A percentile compares a stretch with the other conserved stretches of the same genome.
phyloP scores from a whole-genome alignment of 2,888 invertebrate genomes.

The Azorinus chamasolen region DNA sequence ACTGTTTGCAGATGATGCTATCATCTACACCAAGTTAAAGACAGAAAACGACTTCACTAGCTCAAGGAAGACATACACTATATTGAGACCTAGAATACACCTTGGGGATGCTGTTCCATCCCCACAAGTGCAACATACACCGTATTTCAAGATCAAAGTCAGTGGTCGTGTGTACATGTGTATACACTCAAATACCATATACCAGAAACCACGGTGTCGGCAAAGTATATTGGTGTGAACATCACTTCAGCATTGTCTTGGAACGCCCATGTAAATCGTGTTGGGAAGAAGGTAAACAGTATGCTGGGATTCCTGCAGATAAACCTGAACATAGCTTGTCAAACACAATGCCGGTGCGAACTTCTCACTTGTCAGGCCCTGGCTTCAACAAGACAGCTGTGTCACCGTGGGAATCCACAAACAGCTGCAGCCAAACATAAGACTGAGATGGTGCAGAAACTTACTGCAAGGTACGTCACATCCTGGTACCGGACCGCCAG shows the following conservation, averaged over 20 bases:
- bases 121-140: constrained; percentile 31
- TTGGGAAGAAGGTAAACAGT: constrained; percentile 18
- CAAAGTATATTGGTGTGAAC: constrained; percentile 29
- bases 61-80: constrained; percentile 15
- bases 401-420: too few species aligned
- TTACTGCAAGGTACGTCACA: too few species aligned
- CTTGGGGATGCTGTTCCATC: constrained; percentile 4
- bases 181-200: constrained; percentile 10
- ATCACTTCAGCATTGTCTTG: constrained; percentile 6
- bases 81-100: constrained; percentile 14
- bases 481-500: too few species aligned
- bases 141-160: constrained; percentile 21
- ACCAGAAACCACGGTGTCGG: background rate
- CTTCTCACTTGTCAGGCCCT: too few species aligned
- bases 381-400: too few species aligned
- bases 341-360: too few species aligned
- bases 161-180: background rate
- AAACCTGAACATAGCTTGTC: constrained; percentile 1
- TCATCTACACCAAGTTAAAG: constrained; percentile 13
- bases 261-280: constrained; percentile 20
- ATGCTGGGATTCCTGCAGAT: constrained; percentile 19
- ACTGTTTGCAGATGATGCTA: constrained; percentile 26
- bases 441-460: too few species aligned
- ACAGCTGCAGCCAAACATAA: too few species aligned
- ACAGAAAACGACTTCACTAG: background rate